A percentile compares a stretch with the other conserved stretches of the same genome.
phyloP scores from a whole-genome alignment of 2,113 vertebrate species.

The Progne subis region DNA sequence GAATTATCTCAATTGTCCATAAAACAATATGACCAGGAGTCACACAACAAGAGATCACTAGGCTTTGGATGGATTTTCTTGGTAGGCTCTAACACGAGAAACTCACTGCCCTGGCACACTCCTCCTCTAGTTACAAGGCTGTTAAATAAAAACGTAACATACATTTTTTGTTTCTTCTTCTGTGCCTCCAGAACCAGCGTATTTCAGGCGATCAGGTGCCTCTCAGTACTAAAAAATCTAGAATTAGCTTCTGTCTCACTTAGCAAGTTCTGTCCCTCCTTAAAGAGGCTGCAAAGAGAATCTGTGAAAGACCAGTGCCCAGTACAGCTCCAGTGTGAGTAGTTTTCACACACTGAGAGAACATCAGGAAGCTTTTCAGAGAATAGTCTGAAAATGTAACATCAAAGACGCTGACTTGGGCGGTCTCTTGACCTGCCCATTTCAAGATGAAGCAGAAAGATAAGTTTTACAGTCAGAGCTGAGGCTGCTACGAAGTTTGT shows the following conservation, averaged over 20 bases:
- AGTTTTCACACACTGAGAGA: background rate
- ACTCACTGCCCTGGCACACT: background rate
- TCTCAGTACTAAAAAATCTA: background rate
- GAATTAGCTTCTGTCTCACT: background rate
- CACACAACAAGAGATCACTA: background rate
- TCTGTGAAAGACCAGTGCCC: background rate
- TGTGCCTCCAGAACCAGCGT: accelerated
- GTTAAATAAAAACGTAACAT: background rate
- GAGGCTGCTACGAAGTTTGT: background rate
- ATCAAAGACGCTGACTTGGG: background rate
- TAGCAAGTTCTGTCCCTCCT: background rate
- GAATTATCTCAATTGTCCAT: background rate
- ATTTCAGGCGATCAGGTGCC: background rate
- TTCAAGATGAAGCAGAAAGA: background rate
- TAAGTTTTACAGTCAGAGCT: background rate
- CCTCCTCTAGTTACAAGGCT: background rate
- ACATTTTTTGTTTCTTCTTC: background rate
- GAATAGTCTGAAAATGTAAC: background rate
- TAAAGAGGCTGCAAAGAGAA: background rate
- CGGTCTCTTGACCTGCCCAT: background rate
- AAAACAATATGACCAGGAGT: background rate
- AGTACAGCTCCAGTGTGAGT: background rate
- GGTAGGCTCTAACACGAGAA: background rate
- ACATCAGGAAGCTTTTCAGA: background rate
- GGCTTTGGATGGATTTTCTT: background rate